phyloP scores from a whole-genome alignment of 2,888 invertebrate species.

The Aphidius colemani region DNA sequence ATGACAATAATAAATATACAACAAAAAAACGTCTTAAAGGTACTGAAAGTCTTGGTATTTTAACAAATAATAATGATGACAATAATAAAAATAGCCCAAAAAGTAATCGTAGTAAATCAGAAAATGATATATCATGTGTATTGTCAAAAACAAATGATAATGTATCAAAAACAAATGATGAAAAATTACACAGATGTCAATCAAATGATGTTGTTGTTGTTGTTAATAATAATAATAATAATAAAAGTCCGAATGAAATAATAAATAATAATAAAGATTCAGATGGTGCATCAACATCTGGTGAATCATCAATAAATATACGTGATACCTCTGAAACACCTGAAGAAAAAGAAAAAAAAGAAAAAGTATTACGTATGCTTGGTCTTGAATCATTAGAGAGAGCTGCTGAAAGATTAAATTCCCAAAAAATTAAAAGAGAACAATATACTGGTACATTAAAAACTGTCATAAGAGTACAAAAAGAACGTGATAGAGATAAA shows the following conservation, averaged over 20 bases:
- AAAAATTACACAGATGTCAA: conserved; percentile 27
- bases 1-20: too few species aligned
- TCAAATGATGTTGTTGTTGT: conserved; percentile 15
- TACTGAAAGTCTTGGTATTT: conserved; percentile 43
- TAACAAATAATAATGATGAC: conserved; percentile 34
- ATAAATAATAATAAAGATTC: conserved; percentile 44
- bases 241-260: conserved; percentile 41
- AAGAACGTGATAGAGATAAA: conserved; percentile 65
- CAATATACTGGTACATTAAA: conserved; percentile 80
- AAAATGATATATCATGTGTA: conserved; percentile 48
- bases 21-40: conserved; percentile 39
- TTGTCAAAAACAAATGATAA: conserved; percentile 22
- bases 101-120: conserved; percentile 51
- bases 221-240: conserved; percentile 34
- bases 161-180: background rate
- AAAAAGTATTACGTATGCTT: conserved; percentile 74
- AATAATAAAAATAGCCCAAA: too few species aligned
- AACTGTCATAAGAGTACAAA: conserved; percentile 76
- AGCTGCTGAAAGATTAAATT: conserved; percentile 62
- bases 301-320: conserved; percentile 52
- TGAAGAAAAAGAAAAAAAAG: conserved; percentile 72
- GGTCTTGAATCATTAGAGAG: conserved; percentile 77
- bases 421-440: conserved; percentile 66
- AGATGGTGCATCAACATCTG: conserved; percentile 54
- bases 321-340: conserved; percentile 62